phyloP scores from a whole-genome alignment of 2,888 invertebrate species.

The Lydus trimaculatus region DNA sequence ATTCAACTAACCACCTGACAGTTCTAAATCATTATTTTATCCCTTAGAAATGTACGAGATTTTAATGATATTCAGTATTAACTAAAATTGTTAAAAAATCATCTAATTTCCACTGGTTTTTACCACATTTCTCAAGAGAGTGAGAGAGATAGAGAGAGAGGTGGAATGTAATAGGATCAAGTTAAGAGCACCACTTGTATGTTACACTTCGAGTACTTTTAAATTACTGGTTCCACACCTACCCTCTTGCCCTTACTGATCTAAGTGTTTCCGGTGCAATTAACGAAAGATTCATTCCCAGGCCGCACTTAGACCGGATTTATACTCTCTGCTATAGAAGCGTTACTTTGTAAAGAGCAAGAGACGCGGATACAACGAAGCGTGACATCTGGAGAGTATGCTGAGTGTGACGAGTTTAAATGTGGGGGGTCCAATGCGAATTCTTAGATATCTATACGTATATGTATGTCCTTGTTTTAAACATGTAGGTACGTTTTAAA shows the following conservation, averaged over 20 bases:
- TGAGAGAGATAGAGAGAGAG: neutral
- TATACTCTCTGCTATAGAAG: conserved; percentile 15
- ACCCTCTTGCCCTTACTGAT: neutral
- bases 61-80: neutral
- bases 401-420: conserved; percentile 32
- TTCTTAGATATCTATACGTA: conserved; percentile 18
- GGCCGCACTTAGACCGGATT: conserved; percentile 32
- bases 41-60: neutral
- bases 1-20: conserved; percentile 31
- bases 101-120: neutral
- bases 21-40: neutral
- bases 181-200: conserved; percentile 29
- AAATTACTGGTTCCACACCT: conserved; percentile 14
- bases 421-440: conserved; percentile 20
- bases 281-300: conserved; percentile 34
- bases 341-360: conserved; percentile 30
- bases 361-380: conserved; percentile 34
- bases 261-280: conserved; percentile 23
- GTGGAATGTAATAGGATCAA: conserved; percentile 19
- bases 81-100: neutral
- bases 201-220: conserved; percentile 28
- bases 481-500: neutral
- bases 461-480: conserved; percentile 18
- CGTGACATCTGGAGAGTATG: conserved; percentile 35
- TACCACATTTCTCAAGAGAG: neutral